Base-by-base conservation (phyloP, 2,888 invertebrate genomes). In the Onthophagus sagittarius region DNA sequence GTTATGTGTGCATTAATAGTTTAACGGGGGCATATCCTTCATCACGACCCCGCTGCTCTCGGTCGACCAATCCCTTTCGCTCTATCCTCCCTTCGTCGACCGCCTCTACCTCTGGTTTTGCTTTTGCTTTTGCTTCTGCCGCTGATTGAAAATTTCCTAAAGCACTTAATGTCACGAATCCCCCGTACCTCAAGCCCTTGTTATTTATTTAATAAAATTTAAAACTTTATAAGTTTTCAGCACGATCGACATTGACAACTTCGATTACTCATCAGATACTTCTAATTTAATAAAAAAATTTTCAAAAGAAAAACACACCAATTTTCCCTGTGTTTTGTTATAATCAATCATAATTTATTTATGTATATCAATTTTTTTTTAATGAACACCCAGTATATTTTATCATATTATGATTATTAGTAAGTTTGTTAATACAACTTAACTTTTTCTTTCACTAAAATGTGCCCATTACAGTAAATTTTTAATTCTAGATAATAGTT, bases 1-100 rank as follows among this genome's bases (percentile, higher is more conserved):
- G 67, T 67, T 67, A 67, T 67, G 67, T 32, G 32, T 67, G 67
- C 67, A 67, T 67, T 67, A 67, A 67, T 67, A 67, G 67, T 67
- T 67, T 15, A 67, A 67, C 67, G 67, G 67, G 67, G 67, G 15
- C 67, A 67, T 53, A 53, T 53, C 39, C 39, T 53, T 53, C 39
- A 53, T 53, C 39, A 53, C 39, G 39, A 53, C 39, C 39, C 39
- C 39, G 39, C 39, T 11, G 39, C 39, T 53, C 39, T 53, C 39
- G 39, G 39, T 53, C 39, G 39, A 11, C 39, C 39, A 53, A 53
- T 53, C 39, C 39, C 39, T 53, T 53, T 53, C 39, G 39, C 11
- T 53, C 39, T 53, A 53, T 53, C 39, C 39, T 53, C 39, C 39
- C 39, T 53, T 53, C 39, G 39, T 9, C 39, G 39, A 11, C 39